Evolutionary conservation across 2,113 vertebrate species (phyloP).

Genomic region (Pseudolaguvia tuberculata): DNA sequence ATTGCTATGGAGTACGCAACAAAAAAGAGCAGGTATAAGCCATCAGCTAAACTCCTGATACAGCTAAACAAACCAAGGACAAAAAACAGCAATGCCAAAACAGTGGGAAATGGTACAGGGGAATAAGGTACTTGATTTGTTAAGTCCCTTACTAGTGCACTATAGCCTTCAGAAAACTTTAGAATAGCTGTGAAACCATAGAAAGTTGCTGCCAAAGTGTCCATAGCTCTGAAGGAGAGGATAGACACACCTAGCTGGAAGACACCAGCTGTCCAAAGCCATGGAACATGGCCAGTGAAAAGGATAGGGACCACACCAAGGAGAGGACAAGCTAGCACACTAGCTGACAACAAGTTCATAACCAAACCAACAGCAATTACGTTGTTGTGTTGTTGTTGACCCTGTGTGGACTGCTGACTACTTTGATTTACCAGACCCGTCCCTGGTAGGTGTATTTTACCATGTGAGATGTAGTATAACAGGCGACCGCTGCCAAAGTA

Average conservation of each 20-base stretch:
- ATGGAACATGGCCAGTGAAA: constrained; percentile 73
- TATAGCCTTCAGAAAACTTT: constrained; percentile 74
- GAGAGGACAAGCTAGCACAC: constrained; percentile 74
- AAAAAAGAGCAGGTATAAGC: constrained; percentile 73
- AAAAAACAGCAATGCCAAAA: constrained; percentile 75
- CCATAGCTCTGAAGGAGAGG: constrained; percentile 70
- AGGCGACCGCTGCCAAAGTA: constrained; percentile 74
- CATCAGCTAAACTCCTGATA: constrained; percentile 68
- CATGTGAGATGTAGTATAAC: constrained; percentile 61
- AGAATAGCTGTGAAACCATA: constrained; percentile 75
- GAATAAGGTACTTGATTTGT: constrained; percentile 54
- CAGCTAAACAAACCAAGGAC: constrained; percentile 71
- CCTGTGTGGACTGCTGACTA: constrained; percentile 22
- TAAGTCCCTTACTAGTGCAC: constrained; percentile 63
- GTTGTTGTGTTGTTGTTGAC: constrained; percentile 38
- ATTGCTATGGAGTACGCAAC: constrained; percentile 73
- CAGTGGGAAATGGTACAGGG: constrained; percentile 66
- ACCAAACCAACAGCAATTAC: constrained; percentile 59
- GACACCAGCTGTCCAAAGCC: constrained; percentile 79
- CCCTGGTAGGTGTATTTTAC: constrained; percentile 63
- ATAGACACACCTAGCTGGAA: constrained; percentile 75
- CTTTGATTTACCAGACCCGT: constrained; percentile 50
- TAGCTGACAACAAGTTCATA: constrained; percentile 77
- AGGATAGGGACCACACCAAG: constrained; percentile 71
- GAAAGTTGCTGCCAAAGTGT: constrained; percentile 70